phyloP scores from a whole-genome alignment of 2,888 invertebrate species.

The Unio delphinus region DNA sequence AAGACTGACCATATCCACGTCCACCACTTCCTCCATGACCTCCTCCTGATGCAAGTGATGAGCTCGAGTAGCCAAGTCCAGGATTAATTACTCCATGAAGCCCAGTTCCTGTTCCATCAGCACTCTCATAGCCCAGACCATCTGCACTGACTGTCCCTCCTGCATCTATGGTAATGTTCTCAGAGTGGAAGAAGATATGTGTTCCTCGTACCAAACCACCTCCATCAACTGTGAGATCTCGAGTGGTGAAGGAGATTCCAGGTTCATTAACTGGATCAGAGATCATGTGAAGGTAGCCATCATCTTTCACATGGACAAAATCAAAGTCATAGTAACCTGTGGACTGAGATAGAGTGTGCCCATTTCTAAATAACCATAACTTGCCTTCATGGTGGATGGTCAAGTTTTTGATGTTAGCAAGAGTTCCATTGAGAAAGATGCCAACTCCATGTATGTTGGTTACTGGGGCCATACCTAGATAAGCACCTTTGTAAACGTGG shows the following conservation, averaged over 20 bases:
- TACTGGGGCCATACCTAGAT: constrained; percentile 52
- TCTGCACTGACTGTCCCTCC: constrained; percentile 50
- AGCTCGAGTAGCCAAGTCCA: constrained; percentile 39
- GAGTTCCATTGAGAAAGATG: constrained; percentile 53
- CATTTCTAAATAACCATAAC: constrained; percentile 48
- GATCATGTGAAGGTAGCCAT: constrained; percentile 55
- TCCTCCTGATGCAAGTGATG: constrained; percentile 41
- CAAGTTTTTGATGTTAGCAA: constrained; percentile 50
- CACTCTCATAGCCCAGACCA: constrained; percentile 46
- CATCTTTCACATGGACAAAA: constrained; percentile 53
- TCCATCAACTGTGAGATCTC: constrained; percentile 50
- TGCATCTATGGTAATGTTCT: constrained; percentile 55
- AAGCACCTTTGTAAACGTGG: constrained; percentile 52
- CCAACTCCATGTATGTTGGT: constrained; percentile 51
- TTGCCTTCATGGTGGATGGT: constrained; percentile 54
- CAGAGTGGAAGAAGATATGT: constrained; percentile 44
- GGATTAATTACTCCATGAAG: constrained; percentile 40
- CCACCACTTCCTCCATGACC: constrained; percentile 60
- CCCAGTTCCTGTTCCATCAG: constrained; percentile 27
- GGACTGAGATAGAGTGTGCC: constrained; percentile 35
- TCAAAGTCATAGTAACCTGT: constrained; percentile 46
- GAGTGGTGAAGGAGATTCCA: constrained; percentile 43
- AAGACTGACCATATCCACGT: constrained; percentile 38
- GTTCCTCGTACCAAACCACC: constrained; percentile 55
- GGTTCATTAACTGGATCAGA: constrained; percentile 48